phyloP scores from a whole-genome alignment of 2,888 invertebrate genomes.

The Lypha dubia region DNA sequence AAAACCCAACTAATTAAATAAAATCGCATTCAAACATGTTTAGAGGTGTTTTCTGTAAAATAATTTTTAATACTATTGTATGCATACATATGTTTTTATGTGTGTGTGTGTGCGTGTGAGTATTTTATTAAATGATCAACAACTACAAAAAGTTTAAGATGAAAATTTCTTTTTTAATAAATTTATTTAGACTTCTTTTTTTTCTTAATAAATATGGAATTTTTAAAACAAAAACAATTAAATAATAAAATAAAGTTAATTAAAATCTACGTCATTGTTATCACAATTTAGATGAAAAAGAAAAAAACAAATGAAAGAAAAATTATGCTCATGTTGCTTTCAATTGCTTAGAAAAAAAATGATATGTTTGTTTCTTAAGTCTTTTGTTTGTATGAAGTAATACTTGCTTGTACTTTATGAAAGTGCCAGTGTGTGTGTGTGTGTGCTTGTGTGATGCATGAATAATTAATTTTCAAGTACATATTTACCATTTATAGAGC shows the following conservation, averaged over 20 bases:
- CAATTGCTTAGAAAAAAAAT: conserved; percentile 12
- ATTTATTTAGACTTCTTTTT: conserved; percentile 17
- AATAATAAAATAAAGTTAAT: too few species aligned
- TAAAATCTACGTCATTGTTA: conserved; percentile 39
- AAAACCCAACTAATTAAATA: not conserved
- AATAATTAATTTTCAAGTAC: not conserved
- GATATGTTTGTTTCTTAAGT: conserved; percentile 61
- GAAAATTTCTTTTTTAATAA: conserved; percentile 60
- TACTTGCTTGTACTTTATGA: not conserved
- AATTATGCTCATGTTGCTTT: conserved; percentile 37
- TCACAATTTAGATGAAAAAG: conserved; percentile 13
- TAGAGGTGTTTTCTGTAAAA: not conserved
- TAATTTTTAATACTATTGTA: not conserved
- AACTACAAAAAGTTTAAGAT: conserved; percentile 39
- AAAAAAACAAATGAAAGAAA: not conserved
- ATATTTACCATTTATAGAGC: not conserved
- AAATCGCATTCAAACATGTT: conserved; percentile 32
- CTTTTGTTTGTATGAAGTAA: conserved; percentile 58
- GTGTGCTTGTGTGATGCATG: not conserved
- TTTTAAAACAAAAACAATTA: conserved; percentile 15
- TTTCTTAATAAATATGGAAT: conserved; percentile 34
- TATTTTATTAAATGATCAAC: conserved; percentile 3
- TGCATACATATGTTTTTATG: too few species aligned
- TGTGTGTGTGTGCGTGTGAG: not conserved
- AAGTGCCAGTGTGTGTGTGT: too few species aligned